Evolutionary conservation across 2,797 vertebrate species (phyloP).

Genomic region (Scolopax bukidnonensis): DNA sequence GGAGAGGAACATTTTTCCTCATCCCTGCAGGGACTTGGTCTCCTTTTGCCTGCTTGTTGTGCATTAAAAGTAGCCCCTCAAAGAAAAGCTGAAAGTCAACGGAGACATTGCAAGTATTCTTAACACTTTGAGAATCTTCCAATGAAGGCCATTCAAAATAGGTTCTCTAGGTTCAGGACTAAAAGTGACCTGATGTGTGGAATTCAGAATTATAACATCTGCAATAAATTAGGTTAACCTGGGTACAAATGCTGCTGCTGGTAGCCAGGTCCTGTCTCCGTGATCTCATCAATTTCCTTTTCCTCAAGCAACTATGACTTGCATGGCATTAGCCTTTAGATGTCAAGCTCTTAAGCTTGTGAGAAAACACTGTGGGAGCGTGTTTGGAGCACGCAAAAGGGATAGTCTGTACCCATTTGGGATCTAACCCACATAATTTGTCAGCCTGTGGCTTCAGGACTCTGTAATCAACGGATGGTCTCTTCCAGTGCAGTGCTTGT

Average conservation of each 20-base stretch:
- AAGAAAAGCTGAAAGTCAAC: not conserved
- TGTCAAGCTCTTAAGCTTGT: not conserved
- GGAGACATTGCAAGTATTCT: not conserved
- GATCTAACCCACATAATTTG: not conserved
- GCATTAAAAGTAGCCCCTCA: not conserved
- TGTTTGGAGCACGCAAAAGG: not conserved
- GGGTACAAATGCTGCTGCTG: not conserved
- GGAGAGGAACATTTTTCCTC: slow-evolving; percentile 21
- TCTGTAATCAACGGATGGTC: not conserved
- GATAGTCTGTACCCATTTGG: not conserved
- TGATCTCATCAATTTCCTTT: not conserved
- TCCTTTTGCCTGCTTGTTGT: slow-evolving; percentile 6
- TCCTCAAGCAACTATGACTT: not conserved
- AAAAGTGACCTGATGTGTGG: not conserved
- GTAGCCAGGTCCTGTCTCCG: rapidly evolving
- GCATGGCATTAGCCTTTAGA: not conserved
- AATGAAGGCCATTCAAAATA: not conserved
- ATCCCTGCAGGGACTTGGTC: not conserved
- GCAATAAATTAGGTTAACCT: not conserved
- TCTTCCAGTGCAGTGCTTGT: not conserved
- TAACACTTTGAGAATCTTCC: not conserved
- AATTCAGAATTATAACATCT: not conserved
- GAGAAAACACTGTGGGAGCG: not conserved
- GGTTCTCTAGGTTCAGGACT: not conserved
- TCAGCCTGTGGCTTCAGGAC: not conserved